Conservation (phyloP, 2,113 vertebrate genomes). For the Notarius lentiginosus region DNA sequence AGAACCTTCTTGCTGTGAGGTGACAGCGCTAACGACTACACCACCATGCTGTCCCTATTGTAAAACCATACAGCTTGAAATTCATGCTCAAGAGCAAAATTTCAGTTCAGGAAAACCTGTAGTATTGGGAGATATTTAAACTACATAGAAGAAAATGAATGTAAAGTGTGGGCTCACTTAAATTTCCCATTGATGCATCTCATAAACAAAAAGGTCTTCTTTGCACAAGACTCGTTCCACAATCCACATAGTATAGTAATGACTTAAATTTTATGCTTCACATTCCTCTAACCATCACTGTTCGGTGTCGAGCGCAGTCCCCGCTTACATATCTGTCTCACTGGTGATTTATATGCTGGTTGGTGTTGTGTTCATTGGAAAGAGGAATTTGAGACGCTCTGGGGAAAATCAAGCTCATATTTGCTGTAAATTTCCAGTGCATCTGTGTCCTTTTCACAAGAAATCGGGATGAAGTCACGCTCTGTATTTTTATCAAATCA, state of each 20-base stretch:
- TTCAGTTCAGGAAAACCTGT: not conserved
- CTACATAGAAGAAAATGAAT: not conserved
- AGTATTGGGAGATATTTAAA: not conserved
- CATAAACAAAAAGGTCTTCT: not conserved
- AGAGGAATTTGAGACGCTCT: not conserved
- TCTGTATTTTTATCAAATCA: slow-evolving; percentile 12
- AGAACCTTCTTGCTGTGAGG: too few relatives aligned
- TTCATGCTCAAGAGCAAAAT: not conserved
- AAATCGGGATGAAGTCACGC: slow-evolving; percentile 6
- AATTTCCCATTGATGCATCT: not conserved
- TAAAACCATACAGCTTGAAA: not conserved
- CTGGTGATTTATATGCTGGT: slow-evolving; percentile 8
- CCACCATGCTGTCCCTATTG: not conserved
- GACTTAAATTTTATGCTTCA: not conserved
- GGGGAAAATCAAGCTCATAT: not conserved
- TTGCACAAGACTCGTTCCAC: not conserved
- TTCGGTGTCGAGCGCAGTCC: slow-evolving; percentile 9
- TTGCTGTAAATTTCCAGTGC: not conserved
- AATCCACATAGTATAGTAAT: not conserved
- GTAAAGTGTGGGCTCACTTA: not conserved
- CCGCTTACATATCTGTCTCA: not conserved
- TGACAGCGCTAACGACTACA: too few relatives aligned
- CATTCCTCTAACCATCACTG: not conserved
- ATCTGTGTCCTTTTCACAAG: not conserved
- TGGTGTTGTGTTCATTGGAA: not conserved